Evolutionary conservation across 2,797 vertebrate species (phyloP).

Genomic region (Squalus acanthias): DNA sequence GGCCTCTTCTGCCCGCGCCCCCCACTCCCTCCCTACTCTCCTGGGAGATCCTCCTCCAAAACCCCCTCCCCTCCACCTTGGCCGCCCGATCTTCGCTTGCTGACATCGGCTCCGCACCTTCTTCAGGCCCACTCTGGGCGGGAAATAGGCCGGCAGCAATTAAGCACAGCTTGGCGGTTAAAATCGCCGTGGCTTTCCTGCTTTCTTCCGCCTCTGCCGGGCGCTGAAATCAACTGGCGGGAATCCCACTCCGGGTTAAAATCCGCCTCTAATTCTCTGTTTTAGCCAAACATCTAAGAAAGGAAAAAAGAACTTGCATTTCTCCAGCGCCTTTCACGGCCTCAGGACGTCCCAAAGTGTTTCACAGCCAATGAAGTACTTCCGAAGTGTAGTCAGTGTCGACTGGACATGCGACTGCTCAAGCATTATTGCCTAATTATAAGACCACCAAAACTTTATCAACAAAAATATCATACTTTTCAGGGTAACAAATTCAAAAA

Average conservation of each 20-base stretch:
- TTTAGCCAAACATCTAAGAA: neutral
- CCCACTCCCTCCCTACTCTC: neutral
- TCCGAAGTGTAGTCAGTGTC: neutral
- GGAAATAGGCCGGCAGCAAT: neutral
- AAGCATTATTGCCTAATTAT: neutral
- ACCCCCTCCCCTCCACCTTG: neutral
- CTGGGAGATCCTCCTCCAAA: neutral
- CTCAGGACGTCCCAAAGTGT: neutral
- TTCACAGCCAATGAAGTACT: neutral
- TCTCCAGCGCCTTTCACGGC: neutral
- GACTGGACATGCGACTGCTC: neutral
- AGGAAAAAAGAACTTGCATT: neutral
- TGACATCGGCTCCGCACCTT: neutral
- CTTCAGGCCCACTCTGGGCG: neutral
- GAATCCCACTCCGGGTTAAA: neutral
- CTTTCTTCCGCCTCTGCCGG: neutral
- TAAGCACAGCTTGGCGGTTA: neutral
- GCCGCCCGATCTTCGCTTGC: neutral
- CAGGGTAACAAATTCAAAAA: neutral
- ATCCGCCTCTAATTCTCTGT: neutral
- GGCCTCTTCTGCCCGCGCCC: neutral
- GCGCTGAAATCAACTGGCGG: neutral
- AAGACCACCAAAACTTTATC: neutral
- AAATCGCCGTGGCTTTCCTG: neutral
- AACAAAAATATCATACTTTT: neutral